Evolutionary conservation across 1,140 invertebrate species (phyloP), one percentile per base, ranked within the genome.

Genomic region (Heterodera schachtii): DNA sequence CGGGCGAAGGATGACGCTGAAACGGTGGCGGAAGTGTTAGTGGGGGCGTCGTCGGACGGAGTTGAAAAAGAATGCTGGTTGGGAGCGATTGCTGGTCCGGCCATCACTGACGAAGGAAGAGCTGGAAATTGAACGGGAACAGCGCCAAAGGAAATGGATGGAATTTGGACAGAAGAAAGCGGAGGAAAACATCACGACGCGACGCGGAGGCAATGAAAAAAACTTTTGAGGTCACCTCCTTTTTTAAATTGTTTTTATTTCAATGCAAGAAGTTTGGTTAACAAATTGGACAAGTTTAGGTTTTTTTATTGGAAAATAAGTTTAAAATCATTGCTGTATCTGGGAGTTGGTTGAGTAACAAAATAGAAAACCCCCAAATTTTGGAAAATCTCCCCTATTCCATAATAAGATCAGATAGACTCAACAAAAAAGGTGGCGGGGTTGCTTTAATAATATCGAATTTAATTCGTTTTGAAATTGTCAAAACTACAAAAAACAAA

Each of bases 211-310:
- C 47, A 9, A 9, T 6, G 9, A 4, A 49, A 49, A 49, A 49
- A 49, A 49, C 4, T 4, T 6, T 6, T 49, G 9, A 49, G 47
- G 47, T 49, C 47, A 49, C 47, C 9, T 49, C 47, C 47, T 49
- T 49, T 49, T 49, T 6, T 49, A 6, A 9, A 49, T 6, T 70
- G 31, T 70, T 70, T 70, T 16, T 73, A 73, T 73, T 73, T 73
- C n/a, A 73, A 73, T 73, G 70, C 70, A 73, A 73, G 70, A 73
- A 73, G 70, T n/a, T 73, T 73, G 46, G 46, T 44, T 44, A 73
- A 73, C 70, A 73, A 73, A 73, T n/a, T 73, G 9, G 43, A 43
- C 2, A n/a, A 9, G 3, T 73, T 73, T 16, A 43, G 46, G 41
- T 13, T 73, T 11, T 73, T 13, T n/a, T 73, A 13, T n/a, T 73